Evolutionary conservation across 2,113 vertebrate species (phyloP).

Genomic region (Campylomormyrus tamandua): DNA sequence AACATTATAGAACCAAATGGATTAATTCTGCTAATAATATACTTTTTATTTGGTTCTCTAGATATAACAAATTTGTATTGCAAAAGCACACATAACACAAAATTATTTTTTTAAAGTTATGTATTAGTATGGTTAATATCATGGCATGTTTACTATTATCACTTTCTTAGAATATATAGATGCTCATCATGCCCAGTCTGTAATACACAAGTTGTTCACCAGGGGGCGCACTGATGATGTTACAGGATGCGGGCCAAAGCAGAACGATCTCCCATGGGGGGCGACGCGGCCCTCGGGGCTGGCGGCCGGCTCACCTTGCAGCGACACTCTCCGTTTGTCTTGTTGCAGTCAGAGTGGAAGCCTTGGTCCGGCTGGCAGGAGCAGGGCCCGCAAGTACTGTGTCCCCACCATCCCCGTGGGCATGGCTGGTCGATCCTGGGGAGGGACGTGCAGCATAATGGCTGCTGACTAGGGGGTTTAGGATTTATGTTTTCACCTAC

Average conservation of each 20-base stretch:
- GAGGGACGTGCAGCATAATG: background rate
- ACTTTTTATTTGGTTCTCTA: no score
- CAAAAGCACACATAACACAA: no score
- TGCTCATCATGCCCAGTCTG: background rate
- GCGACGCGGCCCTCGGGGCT: background rate
- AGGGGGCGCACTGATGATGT: background rate
- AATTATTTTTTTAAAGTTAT: no score
- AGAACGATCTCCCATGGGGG: background rate
- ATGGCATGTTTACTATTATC: no score
- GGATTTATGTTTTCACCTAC: background rate
- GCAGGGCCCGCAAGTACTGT: slow-evolving; percentile 87
- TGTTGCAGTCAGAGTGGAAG: slow-evolving; percentile 90
- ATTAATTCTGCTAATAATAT: no score
- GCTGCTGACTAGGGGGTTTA: background rate
- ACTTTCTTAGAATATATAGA: background rate
- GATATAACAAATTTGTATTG: no score
- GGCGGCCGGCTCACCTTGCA: slow-evolving; percentile 71
- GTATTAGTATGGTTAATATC: no score
- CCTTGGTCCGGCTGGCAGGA: slow-evolving; percentile 74
- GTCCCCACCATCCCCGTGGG: slow-evolving; percentile 89
- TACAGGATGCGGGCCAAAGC: background rate
- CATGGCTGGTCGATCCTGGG: slow-evolving; percentile 79
- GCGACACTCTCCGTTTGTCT: slow-evolving; percentile 82
- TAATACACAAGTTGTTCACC: background rate
- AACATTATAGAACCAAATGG: no score